Evolutionary conservation across 2,797 vertebrate species (phyloP).

Genomic region (Enteromius trimaculatus): DNA sequence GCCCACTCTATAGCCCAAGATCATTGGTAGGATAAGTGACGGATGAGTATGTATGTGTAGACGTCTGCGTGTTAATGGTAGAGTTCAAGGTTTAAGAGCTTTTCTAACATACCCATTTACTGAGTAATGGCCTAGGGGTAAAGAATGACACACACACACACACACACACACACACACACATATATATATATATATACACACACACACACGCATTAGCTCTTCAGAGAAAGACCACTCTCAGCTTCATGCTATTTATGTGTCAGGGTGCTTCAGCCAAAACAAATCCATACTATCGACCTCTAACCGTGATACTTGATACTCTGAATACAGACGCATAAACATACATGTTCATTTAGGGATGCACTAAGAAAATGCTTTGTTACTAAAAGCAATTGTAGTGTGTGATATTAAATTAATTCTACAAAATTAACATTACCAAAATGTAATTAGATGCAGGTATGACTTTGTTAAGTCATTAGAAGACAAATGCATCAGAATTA

Average conservation of each 20-base stretch:
- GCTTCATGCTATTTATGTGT: conserved; percentile 44
- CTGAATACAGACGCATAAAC: conserved; percentile 9
- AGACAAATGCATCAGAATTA: neutral
- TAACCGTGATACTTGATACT: conserved; percentile 23
- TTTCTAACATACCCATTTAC: conserved; percentile 20
- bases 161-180: neutral
- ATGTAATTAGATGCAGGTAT: conserved; percentile 15
- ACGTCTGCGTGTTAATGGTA: neutral
- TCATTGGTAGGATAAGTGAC: conserved; percentile 27
- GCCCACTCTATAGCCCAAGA: neutral
- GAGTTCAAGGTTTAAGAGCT: conserved; percentile 37
- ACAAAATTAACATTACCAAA: neutral
- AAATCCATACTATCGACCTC: conserved; percentile 48
- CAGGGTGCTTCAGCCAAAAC: conserved; percentile 43
- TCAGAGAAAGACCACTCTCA: conserved; percentile 27
- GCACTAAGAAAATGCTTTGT: neutral
- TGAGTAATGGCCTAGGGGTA: conserved; percentile 16
- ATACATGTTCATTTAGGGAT: neutral
- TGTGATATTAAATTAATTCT: neutral
- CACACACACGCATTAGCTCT: conserved; percentile 1
- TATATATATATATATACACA: too few relatives aligned
- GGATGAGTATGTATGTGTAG: conserved; percentile 11
- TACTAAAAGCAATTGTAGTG: neutral
- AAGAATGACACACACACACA: conserved; percentile 5
- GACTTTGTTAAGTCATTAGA: conserved; percentile 11